Evolutionary conservation across 1,140 invertebrate species (phyloP), one percentile per base, ranked within the genome.

Genomic region (Eciton burchellii): DNA sequence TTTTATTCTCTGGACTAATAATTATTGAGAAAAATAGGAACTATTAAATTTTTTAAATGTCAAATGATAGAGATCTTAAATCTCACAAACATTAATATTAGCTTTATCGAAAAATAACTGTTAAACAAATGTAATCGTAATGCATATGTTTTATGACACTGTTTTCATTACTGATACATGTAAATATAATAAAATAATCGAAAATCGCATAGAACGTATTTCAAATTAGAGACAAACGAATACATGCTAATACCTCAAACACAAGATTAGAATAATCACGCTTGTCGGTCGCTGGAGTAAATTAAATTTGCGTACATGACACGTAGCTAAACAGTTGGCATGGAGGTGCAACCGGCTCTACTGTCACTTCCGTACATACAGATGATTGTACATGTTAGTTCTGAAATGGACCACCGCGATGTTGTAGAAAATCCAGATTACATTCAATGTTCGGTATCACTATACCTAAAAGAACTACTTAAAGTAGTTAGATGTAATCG

Each of bases 111-210:
- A 41, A 3, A 26, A 54, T 11, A 54, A 43, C 47, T 14, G 1
- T 19, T 9, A 16, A 56, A 11, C 3, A 3, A 72, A 41, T 11
- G 21, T 8, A 49, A 35, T 70, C 49, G 19, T 43, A 6, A 47
- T 43, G 16, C 84, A 82, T 86, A 86, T 86, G 85, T 86, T 84
- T 65, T 68, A 52, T 19, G 52, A 72, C 62, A 82, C 29, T 62
- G 24, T 43, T 14, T 24, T 59, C 41, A 8, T 21, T 16, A 24
- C 6, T 56, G 43, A 65, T 77, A n/a, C 16, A 60, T 2, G 11
- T 12, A 21, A 52, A 3, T n/a, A 71, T 82, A 41, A 52, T 9
- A 35, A 57, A n/a, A 35, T 54, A 68, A 74, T 66, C 9, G n/a
- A 52, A 45, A 66, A 57, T n/a, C 24, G n/a, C 19, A 3, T 43